Percentiles rank a stretch among this genome's conserved stretches.
phyloP scores from a whole-genome alignment of 1,140 invertebrate species.

The Lucilia cuprina region DNA sequence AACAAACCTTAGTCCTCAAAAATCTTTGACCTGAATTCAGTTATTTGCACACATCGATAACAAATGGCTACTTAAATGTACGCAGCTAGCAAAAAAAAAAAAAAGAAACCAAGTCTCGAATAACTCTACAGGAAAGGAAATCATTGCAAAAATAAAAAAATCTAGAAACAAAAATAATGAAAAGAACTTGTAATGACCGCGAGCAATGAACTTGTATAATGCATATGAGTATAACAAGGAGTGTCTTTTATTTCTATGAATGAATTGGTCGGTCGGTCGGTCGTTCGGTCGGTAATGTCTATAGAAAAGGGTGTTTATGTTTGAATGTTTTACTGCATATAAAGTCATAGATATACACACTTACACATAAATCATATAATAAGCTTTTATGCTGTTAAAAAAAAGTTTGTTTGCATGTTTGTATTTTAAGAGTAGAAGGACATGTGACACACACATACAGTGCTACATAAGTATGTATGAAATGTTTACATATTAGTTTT shows the following conservation, averaged over 20 bases:
- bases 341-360: no score
- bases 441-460: neutral
- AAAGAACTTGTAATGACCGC: conserved; percentile 23
- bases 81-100: no score
- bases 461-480: neutral
- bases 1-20: no score
- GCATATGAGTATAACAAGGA: neutral
- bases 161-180: neutral
- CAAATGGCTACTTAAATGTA: no score
- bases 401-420: neutral
- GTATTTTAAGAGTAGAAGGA: neutral
- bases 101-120: no score
- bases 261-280: neutral
- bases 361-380: neutral
- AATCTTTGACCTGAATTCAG: no score
- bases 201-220: conserved; percentile 38
- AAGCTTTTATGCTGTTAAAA: neutral
- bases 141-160: neutral
- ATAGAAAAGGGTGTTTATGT: neutral
- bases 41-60: neutral
- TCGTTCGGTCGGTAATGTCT: neutral
- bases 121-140: no score
- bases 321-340: no score
- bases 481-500: no score
- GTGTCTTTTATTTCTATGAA: neutral